phyloP scores from a whole-genome alignment of 2,888 invertebrate species.

The Lepidochrysops patricia region DNA sequence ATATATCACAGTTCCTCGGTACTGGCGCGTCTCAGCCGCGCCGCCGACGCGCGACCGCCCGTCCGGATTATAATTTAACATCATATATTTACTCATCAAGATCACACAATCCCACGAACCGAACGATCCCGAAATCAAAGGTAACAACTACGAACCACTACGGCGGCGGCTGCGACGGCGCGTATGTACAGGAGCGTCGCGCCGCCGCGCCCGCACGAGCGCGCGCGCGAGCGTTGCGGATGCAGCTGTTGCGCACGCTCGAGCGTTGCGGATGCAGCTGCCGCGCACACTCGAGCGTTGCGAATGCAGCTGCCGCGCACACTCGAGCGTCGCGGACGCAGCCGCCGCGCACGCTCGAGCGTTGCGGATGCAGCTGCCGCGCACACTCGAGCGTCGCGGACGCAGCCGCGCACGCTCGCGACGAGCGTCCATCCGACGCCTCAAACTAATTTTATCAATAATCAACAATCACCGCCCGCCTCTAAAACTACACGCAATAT shows the following conservation, averaged over 20 bases:
- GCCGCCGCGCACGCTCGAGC: neutral
- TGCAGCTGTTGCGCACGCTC: too few species aligned
- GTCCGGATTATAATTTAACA: conserved; percentile 42
- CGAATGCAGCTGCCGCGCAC: too few species aligned
- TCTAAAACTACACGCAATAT: conserved; percentile 68
- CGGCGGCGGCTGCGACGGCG: conserved; percentile 22
- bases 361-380: neutral
- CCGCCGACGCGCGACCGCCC: conserved; percentile 16
- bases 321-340: conserved; percentile 34
- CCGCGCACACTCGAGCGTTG: too few species aligned
- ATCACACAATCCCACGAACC: conserved; percentile 70
- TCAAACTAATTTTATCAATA: conserved; percentile 72
- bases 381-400: conserved; percentile 37
- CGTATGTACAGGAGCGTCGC: neutral
- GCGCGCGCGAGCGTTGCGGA: too few species aligned
- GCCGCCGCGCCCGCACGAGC: neutral
- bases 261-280: neutral
- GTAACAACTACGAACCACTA: conserved; percentile 54
- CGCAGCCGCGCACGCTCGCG: neutral
- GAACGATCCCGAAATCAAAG: conserved; percentile 53
- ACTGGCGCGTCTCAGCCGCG: conserved; percentile 14
- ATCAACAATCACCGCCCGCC: conserved; percentile 72
- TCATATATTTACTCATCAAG: conserved; percentile 61
- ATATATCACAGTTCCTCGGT: conserved; percentile 37
- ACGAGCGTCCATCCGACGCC: conserved; percentile 55